Evolutionary conservation across 92 coral and sea anemone genomes (phyloP).

Genomic region (Porites rus): DNA sequence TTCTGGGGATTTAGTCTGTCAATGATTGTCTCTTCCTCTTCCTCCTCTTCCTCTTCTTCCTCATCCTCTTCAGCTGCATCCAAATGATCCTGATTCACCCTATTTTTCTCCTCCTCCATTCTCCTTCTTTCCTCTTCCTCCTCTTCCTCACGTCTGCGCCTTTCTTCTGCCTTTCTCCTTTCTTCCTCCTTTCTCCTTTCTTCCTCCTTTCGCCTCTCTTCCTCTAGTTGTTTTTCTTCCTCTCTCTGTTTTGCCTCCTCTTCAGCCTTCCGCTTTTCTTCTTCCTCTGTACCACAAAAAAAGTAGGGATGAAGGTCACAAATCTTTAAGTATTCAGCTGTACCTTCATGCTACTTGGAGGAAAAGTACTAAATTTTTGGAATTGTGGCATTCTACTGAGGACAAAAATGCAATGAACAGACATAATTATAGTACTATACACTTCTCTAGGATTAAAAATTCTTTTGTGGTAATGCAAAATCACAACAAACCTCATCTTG

Average conservation of each 20-base stretch:
- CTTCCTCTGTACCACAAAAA: slow-evolving; percentile 23
- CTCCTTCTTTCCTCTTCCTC: slow-evolving; percentile 58
- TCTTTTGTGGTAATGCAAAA: no score
- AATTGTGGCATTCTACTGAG: no score
- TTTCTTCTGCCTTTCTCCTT: slow-evolving; percentile 21
- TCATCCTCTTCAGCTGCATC: slow-evolving; percentile 70
- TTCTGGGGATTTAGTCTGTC: slow-evolving; percentile 88
- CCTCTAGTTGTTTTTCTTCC: not conserved
- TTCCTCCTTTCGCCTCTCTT: not conserved
- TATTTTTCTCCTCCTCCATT: slow-evolving; percentile 55
- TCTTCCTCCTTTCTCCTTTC: not conserved
- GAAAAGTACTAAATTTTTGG: no score
- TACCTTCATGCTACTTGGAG: no score
- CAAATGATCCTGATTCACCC: slow-evolving; percentile 38
- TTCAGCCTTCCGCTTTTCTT: slow-evolving; percentile 38
- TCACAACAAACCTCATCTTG: no score
- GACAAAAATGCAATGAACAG: no score
- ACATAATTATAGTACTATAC: no score
- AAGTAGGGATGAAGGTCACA: no score
- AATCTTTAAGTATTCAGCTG: no score
- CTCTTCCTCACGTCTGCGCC: slow-evolving; percentile 55
- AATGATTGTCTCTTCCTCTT: slow-evolving; percentile 82
- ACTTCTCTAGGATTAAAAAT: no score
- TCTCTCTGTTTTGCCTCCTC: slow-evolving; percentile 13
- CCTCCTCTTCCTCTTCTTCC: slow-evolving; percentile 70